phyloP scores from a whole-genome alignment of 2,113 vertebrate species.

The Polypterus bichir region DNA sequence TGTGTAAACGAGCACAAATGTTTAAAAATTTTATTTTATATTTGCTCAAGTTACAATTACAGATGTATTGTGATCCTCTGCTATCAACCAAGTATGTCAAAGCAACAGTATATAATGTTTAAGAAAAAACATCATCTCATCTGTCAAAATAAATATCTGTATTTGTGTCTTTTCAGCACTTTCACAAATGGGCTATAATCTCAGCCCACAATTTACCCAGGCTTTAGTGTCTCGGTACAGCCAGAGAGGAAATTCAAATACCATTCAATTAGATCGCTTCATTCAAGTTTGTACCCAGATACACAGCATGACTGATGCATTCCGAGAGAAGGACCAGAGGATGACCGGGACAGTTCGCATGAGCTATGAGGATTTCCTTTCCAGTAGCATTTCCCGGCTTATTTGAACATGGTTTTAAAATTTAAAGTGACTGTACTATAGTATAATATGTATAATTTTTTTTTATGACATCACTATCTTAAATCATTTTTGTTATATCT shows the following conservation, averaged over 20 bases:
- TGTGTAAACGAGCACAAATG: too few species aligned
- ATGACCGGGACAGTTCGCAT: slow-evolving; percentile 61
- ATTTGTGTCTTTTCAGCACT: slow-evolving; percentile 49
- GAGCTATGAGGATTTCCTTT: slow-evolving; percentile 86
- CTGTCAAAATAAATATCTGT: too few species aligned
- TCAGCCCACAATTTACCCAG: slow-evolving; percentile 85
- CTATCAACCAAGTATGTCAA: too few species aligned
- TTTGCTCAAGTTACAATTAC: too few species aligned
- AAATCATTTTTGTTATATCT: too few species aligned
- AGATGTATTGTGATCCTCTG: too few species aligned
- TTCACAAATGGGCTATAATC: slow-evolving; percentile 85
- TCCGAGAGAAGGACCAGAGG: slow-evolving; percentile 72
- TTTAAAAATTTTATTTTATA: too few species aligned
- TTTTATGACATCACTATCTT: too few species aligned
- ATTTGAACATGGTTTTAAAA: slow-evolving; percentile 46
- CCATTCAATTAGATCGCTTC: slow-evolving; percentile 82
- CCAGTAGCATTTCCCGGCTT: slow-evolving; percentile 60
- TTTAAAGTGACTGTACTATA: too few species aligned
- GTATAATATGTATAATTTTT: too few species aligned
- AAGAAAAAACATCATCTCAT: too few species aligned
- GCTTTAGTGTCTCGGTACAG: slow-evolving; percentile 55
- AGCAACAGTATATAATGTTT: too few species aligned
- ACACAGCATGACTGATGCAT: slow-evolving; percentile 74
- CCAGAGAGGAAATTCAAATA: slow-evolving; percentile 26
- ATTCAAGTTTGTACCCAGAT: slow-evolving; percentile 90